These are phyloP conservation scores for Poecilia velifera DNA, from an alignment of 2,797 vertebrate species.

Conservation along the genomic window DNA sequence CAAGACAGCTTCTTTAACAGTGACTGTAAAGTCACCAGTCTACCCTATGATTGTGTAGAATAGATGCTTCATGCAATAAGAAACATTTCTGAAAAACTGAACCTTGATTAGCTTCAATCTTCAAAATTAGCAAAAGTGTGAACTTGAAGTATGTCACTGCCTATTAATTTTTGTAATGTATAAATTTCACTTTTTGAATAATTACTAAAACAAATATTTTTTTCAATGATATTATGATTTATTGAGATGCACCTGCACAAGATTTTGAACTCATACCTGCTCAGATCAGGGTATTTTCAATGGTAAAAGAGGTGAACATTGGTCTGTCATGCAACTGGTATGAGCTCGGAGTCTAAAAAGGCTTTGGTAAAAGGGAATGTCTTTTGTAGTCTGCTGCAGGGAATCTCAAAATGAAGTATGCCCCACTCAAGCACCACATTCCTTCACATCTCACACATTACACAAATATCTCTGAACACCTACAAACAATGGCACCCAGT, in stretches of 20 bases:
- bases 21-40: neutral
- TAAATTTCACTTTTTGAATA: neutral
- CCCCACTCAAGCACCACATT: conserved; percentile 51
- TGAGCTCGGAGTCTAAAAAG: conserved; percentile 62
- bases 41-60: neutral
- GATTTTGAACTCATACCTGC: conserved; percentile 31
- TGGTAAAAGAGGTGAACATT: conserved; percentile 38
- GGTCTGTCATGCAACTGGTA: conserved; percentile 65
- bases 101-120: neutral
- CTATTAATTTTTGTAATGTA: neutral
- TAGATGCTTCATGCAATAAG: neutral
- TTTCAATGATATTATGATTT: neutral
- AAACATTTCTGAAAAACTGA: neutral
- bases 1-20: neutral
- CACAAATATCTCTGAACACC: conserved; percentile 35
- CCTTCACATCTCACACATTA: conserved; percentile 45
- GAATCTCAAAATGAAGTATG: conserved; percentile 63
- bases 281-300: conserved; percentile 36
- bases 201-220: neutral
- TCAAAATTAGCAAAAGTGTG: neutral
- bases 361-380: conserved; percentile 61
- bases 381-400: conserved; percentile 48
- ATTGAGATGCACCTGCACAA: neutral
- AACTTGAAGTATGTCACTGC: neutral
- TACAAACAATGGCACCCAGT: conserved; percentile 17